Conservation (phyloP, 2,113 vertebrate genomes). For the Equus quagga region DNA sequence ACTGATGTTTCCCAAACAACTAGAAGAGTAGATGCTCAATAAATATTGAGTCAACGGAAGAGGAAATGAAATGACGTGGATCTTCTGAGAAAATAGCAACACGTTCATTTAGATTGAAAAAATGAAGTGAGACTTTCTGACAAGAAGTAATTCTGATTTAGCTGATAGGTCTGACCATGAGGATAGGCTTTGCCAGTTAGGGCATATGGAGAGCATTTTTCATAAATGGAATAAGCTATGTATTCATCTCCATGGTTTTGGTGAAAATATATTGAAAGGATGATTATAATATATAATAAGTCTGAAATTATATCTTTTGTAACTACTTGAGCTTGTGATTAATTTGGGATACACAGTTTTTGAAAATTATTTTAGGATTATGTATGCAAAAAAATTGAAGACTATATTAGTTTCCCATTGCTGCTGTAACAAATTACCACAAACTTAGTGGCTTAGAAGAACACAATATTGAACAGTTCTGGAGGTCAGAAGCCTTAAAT, state of each 20-base stretch:
- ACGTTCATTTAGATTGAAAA: constrained; percentile 10
- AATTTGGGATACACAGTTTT: not conserved
- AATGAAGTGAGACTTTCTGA: not conserved
- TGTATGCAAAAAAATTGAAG: not conserved
- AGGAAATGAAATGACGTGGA: not conserved
- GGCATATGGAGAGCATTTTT: not conserved
- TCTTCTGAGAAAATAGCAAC: not conserved
- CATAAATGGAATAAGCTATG: not conserved
- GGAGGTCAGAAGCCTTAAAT: not conserved
- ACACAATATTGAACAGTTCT: not conserved
- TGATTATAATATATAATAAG: not conserved
- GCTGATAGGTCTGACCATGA: not conserved
- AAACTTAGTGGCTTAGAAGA: not conserved
- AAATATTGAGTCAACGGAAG: not conserved
- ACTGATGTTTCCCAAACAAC: not conserved
- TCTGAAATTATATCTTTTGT: not conserved
- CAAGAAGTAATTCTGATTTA: not conserved
- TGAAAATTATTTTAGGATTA: not conserved
- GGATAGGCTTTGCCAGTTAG: not conserved
- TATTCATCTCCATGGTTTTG: not conserved
- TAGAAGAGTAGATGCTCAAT: not conserved
- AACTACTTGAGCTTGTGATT: not conserved
- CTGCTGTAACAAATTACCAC: not conserved
- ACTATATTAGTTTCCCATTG: not conserved
- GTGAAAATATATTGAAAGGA: not conserved